These are phyloP conservation scores for Phaetusa simplex DNA, from an alignment of 2,113 vertebrate genomes.

Conservation along the genomic window DNA sequence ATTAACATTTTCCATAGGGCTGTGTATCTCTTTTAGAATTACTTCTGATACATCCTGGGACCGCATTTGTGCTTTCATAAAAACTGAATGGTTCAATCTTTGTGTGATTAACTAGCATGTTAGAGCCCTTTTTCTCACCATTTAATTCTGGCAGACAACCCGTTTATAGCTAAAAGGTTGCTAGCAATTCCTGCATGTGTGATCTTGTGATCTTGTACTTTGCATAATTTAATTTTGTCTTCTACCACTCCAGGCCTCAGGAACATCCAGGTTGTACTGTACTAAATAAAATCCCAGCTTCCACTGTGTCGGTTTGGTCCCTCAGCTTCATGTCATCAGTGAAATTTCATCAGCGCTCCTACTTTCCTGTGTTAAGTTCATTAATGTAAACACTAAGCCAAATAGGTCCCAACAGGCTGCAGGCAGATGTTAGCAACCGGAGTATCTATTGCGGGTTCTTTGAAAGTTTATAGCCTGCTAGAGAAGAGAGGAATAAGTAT, in stretches of 20 bases:
- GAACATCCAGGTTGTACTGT: background rate
- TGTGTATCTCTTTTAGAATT: background rate
- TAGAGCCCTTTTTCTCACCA: background rate
- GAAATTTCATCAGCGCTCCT: background rate
- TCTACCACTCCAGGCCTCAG: background rate
- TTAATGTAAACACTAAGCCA: background rate
- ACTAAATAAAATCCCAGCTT: background rate
- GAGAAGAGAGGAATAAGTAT: background rate
- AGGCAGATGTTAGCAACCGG: background rate
- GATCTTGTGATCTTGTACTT: background rate
- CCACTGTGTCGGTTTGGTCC: background rate
- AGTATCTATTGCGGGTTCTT: background rate
- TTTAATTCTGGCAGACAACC: background rate
- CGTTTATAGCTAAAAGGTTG: background rate
- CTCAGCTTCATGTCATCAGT: background rate
- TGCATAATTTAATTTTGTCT: background rate
- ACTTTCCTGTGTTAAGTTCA: background rate
- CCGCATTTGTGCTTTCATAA: background rate
- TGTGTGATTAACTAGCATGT: rapidly evolving
- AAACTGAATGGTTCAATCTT: background rate
- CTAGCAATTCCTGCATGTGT: background rate
- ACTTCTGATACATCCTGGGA: background rate
- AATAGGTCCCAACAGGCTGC: background rate
- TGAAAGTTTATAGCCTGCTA: background rate
- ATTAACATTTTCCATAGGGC: background rate